Base-by-base conservation (phyloP, 2,888 invertebrate species). In the Adelognathus sp. region DNA sequence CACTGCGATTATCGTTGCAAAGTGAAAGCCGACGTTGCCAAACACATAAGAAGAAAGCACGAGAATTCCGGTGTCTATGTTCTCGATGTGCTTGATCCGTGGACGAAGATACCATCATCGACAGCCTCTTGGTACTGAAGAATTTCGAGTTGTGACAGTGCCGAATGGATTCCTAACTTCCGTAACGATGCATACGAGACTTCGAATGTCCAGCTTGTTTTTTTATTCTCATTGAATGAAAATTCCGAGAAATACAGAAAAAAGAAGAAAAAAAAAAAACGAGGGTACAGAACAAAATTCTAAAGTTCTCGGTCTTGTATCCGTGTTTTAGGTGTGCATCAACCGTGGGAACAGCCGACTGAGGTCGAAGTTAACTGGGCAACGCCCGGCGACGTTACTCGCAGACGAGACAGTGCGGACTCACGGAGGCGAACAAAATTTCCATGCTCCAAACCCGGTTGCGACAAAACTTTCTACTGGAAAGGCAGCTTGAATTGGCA, bases 401-500 rank as follows among this genome's bases (percentile, higher is more conserved):
- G 33, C 41, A 56, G 58, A 14, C n/a, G 31, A 18, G 46, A 64
- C 16, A 50, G 18, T 29, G 39, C 18, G 16, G 24, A 7, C 39
- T n/a, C 31, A 9, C 50, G 64, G 46, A 14, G 27, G 16, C 27
- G 63, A 41, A 24, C 24, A 46, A 27, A 72, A 72, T 64, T 76
- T 18, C 50, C 16, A 36, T 76, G 76, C 21, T 21, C 58, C 33
- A 76, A 76, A 31, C 50, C 50, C 7, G 66, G 33, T 21, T 77
- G 77, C 39, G 39, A 29, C 24, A 72, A 14, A 31, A 50, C 52
- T 3, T 91, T 89, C 76, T 83, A 81, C 14, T 84, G 86, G 61
- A 86, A 85, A 29, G 75, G 83, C 29, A 86, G 84, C 61, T 77
- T 91, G 83, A 83, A 85, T 69, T 87, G 89, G 18, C 91, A 91